These are phyloP conservation scores for Cephus rjabovi DNA, from an alignment of 2,888 invertebrate genomes.

Conservation along the genomic window DNA sequence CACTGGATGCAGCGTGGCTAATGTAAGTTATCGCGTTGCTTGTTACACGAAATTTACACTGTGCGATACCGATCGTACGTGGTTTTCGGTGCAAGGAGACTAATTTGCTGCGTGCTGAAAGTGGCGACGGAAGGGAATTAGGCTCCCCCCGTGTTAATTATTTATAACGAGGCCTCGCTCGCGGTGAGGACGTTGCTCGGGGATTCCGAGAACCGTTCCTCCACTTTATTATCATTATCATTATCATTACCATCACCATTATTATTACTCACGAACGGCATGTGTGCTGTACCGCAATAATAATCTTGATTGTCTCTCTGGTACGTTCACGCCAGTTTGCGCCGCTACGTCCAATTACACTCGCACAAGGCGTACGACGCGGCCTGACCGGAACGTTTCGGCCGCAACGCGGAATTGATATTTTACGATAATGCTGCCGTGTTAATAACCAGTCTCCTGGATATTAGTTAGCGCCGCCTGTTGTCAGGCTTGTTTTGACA, in stretches of 20 bases:
- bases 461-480: slow-evolving; percentile 29
- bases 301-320: slow-evolving; percentile 50
- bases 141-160: slow-evolving; percentile 22
- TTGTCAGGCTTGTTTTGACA: slow-evolving; percentile 24
- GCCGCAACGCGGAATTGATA: slow-evolving; percentile 27
- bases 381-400: not conserved
- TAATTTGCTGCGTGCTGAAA: slow-evolving; percentile 26
- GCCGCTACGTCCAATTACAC: slow-evolving; percentile 43
- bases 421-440: slow-evolving; percentile 28
- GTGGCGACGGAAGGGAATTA: slow-evolving; percentile 28
- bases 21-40: not conserved
- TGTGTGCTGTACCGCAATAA: slow-evolving; percentile 34
- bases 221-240: slow-evolving; percentile 49
- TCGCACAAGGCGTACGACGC: not conserved
- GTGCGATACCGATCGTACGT: slow-evolving; percentile 8
- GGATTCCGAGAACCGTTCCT: slow-evolving; percentile 28
- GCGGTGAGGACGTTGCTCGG: slow-evolving; percentile 40
- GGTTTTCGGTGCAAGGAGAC: slow-evolving; percentile 15
- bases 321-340: slow-evolving; percentile 43
- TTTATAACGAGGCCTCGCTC: slow-evolving; percentile 49
- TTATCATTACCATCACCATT: slow-evolving; percentile 44
- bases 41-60: slow-evolving; percentile 2
- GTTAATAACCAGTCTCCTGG: slow-evolving; percentile 21
- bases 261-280: slow-evolving; percentile 35
- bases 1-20: not conserved